Conservation (phyloP, 2,888 invertebrate species). For the Callyntrura sp. region DNA sequence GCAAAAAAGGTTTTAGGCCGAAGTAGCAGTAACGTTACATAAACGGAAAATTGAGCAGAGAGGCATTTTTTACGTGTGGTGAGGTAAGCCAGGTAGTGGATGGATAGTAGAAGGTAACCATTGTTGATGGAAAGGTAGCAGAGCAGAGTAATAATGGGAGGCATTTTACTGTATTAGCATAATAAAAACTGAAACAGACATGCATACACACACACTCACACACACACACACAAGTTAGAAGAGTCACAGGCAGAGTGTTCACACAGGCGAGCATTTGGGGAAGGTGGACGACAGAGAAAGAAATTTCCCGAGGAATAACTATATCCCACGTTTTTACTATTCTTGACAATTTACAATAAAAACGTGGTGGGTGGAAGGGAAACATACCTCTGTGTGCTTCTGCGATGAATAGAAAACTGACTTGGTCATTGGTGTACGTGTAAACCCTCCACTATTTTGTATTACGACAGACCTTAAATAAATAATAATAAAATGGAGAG, state of each 20-base stretch:
- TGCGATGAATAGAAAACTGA: slow-evolving; percentile 29
- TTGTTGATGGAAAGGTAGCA: not conserved
- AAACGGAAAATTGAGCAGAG: not conserved
- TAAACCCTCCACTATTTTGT: slow-evolving; percentile 21
- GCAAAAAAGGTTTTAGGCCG: slow-evolving; percentile 7
- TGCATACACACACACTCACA: not conserved
- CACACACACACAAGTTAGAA: not conserved
- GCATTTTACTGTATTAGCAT: slow-evolving; percentile 21
- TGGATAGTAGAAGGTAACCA: not conserved
- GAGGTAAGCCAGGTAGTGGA: not conserved
- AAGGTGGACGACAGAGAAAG: not conserved
- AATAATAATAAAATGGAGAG: slow-evolving; percentile 70
- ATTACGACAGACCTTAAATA: slow-evolving; percentile 60
- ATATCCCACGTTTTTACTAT: slow-evolving; percentile 42
- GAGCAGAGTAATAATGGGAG: not conserved
- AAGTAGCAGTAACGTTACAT: not conserved
- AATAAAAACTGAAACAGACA: slow-evolving; percentile 42
- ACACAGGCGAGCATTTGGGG: not conserved
- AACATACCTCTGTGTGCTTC: slow-evolving; percentile 9
- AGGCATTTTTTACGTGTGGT: too few relatives aligned
- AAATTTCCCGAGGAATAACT: slow-evolving; percentile 43
- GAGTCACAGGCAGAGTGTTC: not conserved
- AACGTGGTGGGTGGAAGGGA: slow-evolving; percentile 16
- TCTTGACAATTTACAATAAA: slow-evolving; percentile 31
- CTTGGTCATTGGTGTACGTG: not conserved